Conservation (phyloP, 2,797 vertebrate genomes). For the Gambusia yucatana region DNA sequence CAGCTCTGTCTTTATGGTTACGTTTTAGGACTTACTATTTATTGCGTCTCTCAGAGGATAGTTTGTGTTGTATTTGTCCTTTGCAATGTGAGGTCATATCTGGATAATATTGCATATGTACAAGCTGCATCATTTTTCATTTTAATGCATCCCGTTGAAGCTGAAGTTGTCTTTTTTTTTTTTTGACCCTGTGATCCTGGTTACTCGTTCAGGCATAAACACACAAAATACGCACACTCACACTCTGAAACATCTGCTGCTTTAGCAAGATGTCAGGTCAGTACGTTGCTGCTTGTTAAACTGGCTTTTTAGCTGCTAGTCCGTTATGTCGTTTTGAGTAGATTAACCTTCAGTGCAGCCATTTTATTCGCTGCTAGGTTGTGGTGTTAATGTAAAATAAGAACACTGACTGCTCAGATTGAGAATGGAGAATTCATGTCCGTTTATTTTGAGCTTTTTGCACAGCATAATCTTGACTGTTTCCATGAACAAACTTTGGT, state of each 20-base stretch:
- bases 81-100: not conserved
- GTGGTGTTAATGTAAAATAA: slow-evolving; percentile 64
- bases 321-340: slow-evolving; percentile 35
- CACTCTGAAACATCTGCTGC: slow-evolving; percentile 13
- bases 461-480: not conserved
- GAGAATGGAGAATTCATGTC: slow-evolving; percentile 50
- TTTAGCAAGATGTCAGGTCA: slow-evolving; percentile 17
- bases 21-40: not conserved
- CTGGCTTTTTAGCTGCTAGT: slow-evolving; percentile 48
- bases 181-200: not conserved
- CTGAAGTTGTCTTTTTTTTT: not conserved
- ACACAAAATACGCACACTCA: not conserved
- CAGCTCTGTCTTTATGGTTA: not conserved
- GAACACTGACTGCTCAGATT: slow-evolving; percentile 65
- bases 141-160: not conserved
- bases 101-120: not conserved
- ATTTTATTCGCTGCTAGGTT: slow-evolving; percentile 25
- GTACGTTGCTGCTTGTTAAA: slow-evolving; percentile 34
- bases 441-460: slow-evolving; percentile 18
- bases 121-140: not conserved
- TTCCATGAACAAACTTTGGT: not conserved
- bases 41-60: not conserved
- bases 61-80: not conserved
- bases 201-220: not conserved
- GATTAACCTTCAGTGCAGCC: slow-evolving; percentile 35